Evolutionary conservation across 2,888 invertebrate species (phyloP).

Genomic region (Scaptodrosophila latifasciaeformis): DNA sequence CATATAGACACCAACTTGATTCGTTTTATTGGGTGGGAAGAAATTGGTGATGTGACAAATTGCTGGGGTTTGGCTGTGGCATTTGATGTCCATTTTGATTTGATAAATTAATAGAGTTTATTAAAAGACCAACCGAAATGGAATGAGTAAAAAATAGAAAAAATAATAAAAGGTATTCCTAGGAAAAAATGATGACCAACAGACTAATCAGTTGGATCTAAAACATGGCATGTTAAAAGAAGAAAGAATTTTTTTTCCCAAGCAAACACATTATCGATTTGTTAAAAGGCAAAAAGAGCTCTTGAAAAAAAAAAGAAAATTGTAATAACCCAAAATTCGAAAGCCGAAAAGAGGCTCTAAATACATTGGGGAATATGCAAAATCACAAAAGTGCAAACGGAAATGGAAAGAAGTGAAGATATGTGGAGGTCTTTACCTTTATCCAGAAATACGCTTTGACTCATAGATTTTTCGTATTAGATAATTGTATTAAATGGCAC

Average conservation of each 20-base stretch:
- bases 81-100: slow-evolving; percentile 58
- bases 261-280: slow-evolving; percentile 4
- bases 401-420: slow-evolving; percentile 40
- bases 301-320: slow-evolving; percentile 31
- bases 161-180: no score
- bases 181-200: no score
- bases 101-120: slow-evolving; percentile 66
- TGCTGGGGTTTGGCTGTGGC: slow-evolving; percentile 41
- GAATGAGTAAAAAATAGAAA: not conserved
- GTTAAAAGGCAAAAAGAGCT: no score
- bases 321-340: slow-evolving; percentile 34
- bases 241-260: slow-evolving; percentile 22
- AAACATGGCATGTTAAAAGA: no score
- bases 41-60: slow-evolving; percentile 52
- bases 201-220: no score
- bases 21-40: no score
- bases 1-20: no score
- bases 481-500: slow-evolving; percentile 59
- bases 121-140: not conserved
- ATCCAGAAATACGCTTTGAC: slow-evolving; percentile 14
- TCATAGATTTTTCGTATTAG: slow-evolving; percentile 47
- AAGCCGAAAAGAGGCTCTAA: slow-evolving; percentile 15
- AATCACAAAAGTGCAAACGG: slow-evolving; percentile 58
- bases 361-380: slow-evolving; percentile 61
- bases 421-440: slow-evolving; percentile 20